phyloP scores from a whole-genome alignment of 1,140 invertebrate genomes.

The Bilobella aurantiaca region DNA sequence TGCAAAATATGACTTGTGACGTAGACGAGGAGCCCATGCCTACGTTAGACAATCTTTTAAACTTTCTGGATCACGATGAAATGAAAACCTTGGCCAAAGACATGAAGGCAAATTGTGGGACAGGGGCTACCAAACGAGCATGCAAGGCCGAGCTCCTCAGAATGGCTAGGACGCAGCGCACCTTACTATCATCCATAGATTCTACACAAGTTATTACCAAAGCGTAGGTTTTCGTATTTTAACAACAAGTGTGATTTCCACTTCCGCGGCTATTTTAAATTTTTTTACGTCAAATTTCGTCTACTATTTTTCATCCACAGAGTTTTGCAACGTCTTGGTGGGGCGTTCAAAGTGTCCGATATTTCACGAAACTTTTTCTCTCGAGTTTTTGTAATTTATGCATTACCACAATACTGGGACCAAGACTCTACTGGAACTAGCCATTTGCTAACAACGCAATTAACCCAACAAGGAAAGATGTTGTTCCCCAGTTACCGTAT shows the following conservation, averaged over 20 bases:
- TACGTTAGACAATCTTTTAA: background rate
- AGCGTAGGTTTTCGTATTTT: slow-evolving; percentile 21
- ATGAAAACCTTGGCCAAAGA: slow-evolving; percentile 23
- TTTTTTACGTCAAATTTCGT: background rate
- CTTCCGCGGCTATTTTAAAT: background rate
- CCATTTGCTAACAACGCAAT: slow-evolving; percentile 44
- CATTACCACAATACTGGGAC: slow-evolving; percentile 40
- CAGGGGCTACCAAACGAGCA: slow-evolving; percentile 27
- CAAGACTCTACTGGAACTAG: slow-evolving; percentile 40
- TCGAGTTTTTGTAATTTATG: slow-evolving; percentile 43
- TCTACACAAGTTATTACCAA: slow-evolving; percentile 33
- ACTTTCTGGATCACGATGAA: slow-evolving; percentile 16
- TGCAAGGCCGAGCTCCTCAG: slow-evolving; percentile 34
- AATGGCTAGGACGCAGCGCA: slow-evolving; percentile 37
- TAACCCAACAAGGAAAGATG: slow-evolving; percentile 44
- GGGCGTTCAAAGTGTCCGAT: slow-evolving; percentile 39
- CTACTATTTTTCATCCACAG: slow-evolving; percentile 10
- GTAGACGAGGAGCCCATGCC: background rate
- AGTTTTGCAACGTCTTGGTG: slow-evolving; percentile 37
- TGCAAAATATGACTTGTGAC: slow-evolving; percentile 11
- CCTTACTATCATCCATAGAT: slow-evolving; percentile 35
- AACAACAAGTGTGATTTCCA: slow-evolving; percentile 9
- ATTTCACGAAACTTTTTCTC: slow-evolving; percentile 40
- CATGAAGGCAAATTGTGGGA: slow-evolving; percentile 34
- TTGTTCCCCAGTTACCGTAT: slow-evolving; percentile 43